A percentile compares a stretch with the other conserved stretches of the same genome.
phyloP scores from a whole-genome alignment of 2,888 invertebrate species.

The Celastrina argiolus region DNA sequence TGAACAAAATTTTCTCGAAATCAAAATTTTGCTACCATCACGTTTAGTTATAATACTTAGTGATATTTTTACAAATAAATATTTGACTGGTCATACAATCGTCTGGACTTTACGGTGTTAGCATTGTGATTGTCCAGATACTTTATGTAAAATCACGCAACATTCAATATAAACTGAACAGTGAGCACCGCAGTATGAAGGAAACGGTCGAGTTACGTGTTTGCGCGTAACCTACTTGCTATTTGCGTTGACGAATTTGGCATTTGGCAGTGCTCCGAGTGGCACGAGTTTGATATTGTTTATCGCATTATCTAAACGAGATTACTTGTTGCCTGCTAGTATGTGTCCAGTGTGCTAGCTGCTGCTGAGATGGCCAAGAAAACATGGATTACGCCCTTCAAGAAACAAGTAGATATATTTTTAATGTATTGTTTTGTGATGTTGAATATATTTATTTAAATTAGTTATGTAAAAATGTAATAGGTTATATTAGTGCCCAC shows the following conservation, averaged over 20 bases:
- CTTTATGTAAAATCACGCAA: neutral
- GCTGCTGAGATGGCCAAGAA: conserved; percentile 32
- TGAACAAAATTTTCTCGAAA: too few relatives aligned
- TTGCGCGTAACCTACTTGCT: neutral
- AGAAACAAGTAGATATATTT: conserved; percentile 38
- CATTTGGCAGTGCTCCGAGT: neutral
- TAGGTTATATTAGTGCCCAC: too few relatives aligned
- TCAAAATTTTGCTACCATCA: too few relatives aligned
- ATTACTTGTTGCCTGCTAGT: neutral
- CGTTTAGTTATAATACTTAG: too few relatives aligned
- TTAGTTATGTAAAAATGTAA: too few relatives aligned
- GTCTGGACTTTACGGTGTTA: neutral
- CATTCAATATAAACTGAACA: neutral
- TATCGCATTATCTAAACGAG: neutral
- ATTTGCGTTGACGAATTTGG: neutral
- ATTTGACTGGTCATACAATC: too few relatives aligned
- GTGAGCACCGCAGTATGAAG: neutral
- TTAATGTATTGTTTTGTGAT: neutral
- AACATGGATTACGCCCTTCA: conserved; percentile 42
- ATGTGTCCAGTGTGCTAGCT: conserved; percentile 13
- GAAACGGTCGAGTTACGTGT: neutral
- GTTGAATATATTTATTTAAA: too few relatives aligned
- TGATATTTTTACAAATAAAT: too few relatives aligned
- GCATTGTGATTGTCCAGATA: neutral
- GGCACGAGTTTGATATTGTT: neutral